Evolutionary conservation across 2,797 vertebrate species (phyloP).

Genomic region (Mormyrops attenuatus): DNA sequence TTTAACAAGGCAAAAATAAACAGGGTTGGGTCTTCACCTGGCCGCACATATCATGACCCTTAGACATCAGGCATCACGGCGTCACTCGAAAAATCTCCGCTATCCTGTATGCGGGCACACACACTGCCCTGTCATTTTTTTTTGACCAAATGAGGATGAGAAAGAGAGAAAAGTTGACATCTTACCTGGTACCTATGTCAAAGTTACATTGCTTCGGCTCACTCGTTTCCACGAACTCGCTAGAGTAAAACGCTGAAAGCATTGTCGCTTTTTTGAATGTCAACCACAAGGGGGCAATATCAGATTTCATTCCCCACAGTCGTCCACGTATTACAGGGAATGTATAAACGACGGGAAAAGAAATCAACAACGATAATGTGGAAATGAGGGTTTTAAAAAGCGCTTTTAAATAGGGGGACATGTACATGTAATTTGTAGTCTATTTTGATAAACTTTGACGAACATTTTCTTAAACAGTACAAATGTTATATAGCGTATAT

Average conservation of each 20-base stretch:
- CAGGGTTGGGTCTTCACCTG: conserved; percentile 50
- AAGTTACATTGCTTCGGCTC: neutral
- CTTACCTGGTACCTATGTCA: neutral
- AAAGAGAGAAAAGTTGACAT: neutral
- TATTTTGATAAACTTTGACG: neutral
- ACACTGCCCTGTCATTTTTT: conserved; percentile 65
- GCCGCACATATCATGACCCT: conserved; percentile 63
- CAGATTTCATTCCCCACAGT: conserved; percentile 8
- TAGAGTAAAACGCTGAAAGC: neutral
- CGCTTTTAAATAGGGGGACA: neutral
- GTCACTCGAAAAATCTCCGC: conserved; percentile 65
- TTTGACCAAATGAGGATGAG: conserved; percentile 54
- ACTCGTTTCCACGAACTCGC: neutral
- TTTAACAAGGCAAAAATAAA: conserved; percentile 55
- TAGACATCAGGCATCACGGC: conserved; percentile 66
- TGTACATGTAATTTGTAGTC: neutral
- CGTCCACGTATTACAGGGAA: neutral
- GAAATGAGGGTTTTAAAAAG: neutral
- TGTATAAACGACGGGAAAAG: neutral
- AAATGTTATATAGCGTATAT: neutral
- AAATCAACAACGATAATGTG: neutral
- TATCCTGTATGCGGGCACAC: conserved; percentile 66
- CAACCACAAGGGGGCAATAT: conserved; percentile 55
- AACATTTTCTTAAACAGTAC: neutral
- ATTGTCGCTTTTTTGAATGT: neutral